phyloP scores from a whole-genome alignment of 1,140 invertebrate species.

The Hycleus phaleratus region DNA sequence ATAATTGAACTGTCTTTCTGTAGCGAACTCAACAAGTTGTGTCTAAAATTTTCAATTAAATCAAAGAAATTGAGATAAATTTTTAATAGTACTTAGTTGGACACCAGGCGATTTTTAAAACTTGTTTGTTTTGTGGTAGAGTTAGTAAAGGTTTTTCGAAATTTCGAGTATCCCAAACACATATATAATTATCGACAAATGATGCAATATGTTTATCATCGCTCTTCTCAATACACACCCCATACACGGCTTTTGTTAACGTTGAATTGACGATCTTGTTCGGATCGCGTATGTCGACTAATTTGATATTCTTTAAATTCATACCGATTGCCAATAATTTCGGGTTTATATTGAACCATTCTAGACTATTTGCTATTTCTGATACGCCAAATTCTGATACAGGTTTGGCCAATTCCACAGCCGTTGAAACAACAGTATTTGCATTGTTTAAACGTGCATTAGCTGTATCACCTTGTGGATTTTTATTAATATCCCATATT shows the following conservation, averaged over 20 bases:
- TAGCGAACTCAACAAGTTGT: conserved; percentile 66
- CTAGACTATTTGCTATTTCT: conserved; percentile 75
- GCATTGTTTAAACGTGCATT: conserved; percentile 14
- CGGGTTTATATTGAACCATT: conserved; percentile 71
- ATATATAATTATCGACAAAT: conserved; percentile 70
- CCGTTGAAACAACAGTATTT: conserved; percentile 19
- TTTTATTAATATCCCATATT: conserved; percentile 68
- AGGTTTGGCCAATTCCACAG: conserved; percentile 45
- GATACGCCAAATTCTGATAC: conserved; percentile 62
- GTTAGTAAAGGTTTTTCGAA: conserved; percentile 78
- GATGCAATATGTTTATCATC: conserved; percentile 75
- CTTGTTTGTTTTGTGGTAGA: conserved; percentile 59
- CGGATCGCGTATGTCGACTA: conserved; percentile 83
- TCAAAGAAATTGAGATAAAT: neutral
- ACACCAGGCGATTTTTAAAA: conserved; percentile 78
- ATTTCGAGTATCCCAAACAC: conserved; percentile 80
- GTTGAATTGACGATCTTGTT: conserved; percentile 62
- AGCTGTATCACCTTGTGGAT: conserved; percentile 37
- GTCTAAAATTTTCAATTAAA: conserved; percentile 42
- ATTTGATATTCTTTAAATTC: conserved; percentile 80
- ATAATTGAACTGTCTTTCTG: conserved; percentile 61
- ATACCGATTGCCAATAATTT: conserved; percentile 75
- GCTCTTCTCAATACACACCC: conserved; percentile 68
- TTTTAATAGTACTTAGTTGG: conserved; percentile 62
- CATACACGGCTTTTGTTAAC: conserved; percentile 77